Conservation (phyloP, 2,888 invertebrate species). For the Coelogynopora nodosa region DNA sequence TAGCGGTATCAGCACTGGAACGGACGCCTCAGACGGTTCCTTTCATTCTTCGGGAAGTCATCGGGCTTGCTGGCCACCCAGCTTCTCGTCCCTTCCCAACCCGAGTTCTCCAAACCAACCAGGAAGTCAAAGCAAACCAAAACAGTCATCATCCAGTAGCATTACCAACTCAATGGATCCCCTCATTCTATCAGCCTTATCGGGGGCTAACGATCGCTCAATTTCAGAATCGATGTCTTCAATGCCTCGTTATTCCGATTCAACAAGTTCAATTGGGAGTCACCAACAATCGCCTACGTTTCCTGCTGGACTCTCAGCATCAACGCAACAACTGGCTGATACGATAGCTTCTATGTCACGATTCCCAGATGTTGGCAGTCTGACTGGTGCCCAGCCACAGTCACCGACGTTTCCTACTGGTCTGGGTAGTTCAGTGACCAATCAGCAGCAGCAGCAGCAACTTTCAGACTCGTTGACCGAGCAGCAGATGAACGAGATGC, state of each 20-base stretch:
- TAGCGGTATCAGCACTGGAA: background rate
- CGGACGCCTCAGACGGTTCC: slow-evolving; percentile 1
- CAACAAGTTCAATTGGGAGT: background rate
- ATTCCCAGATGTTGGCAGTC: background rate
- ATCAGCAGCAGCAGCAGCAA: no score
- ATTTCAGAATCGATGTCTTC: background rate
- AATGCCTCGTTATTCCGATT: background rate
- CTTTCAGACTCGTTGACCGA: background rate
- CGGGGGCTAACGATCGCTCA: background rate
- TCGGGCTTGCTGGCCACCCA: background rate
- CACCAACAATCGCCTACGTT: no score
- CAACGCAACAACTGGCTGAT: no score
- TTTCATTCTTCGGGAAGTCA: background rate
- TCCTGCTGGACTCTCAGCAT: no score
- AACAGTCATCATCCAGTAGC: background rate
- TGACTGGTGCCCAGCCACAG: background rate
- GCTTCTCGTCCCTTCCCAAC: background rate
- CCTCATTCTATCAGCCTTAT: background rate
- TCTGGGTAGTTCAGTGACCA: background rate
- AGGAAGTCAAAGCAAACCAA: background rate
- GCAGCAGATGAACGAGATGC: background rate
- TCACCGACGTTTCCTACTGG: background rate
- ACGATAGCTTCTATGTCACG: no score
- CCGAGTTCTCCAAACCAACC: background rate
- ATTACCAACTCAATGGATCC: background rate